phyloP scores from a whole-genome alignment of 1,140 invertebrate species.

The Saccostrea echinata region DNA sequence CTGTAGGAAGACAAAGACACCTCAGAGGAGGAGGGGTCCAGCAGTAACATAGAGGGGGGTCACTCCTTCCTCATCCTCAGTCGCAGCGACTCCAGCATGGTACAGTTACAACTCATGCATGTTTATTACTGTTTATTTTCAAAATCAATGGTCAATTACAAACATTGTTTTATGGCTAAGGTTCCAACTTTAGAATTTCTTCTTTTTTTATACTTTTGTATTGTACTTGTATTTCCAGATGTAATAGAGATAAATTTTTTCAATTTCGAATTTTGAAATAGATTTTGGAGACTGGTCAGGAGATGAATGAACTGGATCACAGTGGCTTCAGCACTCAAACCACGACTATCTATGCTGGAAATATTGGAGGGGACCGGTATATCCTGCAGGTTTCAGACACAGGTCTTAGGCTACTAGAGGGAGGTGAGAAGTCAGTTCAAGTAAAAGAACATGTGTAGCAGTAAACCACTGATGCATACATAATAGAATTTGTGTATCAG shows the following conservation, averaged over 20 bases:
- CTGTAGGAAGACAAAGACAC: slow-evolving; percentile 46
- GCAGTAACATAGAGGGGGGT: slow-evolving; percentile 59
- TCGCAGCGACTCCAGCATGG: slow-evolving; percentile 93
- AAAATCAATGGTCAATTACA: too few relatives aligned
- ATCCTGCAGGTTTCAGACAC: slow-evolving; percentile 92
- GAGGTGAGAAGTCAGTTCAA: slow-evolving; percentile 74
- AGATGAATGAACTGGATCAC: slow-evolving; percentile 98
- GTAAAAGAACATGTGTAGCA: neutral
- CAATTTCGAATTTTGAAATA: slow-evolving; percentile 79
- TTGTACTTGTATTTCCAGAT: too few relatives aligned
- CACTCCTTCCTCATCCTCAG: slow-evolving; percentile 86
- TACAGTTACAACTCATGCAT: slow-evolving; percentile 76
- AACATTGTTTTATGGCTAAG: too few relatives aligned
- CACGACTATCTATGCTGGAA: slow-evolving; percentile 95
- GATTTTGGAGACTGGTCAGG: slow-evolving; percentile 95
- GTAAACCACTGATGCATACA: neutral
- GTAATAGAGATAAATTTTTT: too few relatives aligned
- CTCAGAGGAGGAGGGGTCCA: slow-evolving; percentile 54
- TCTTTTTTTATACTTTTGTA: too few relatives aligned
- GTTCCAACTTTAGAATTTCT: too few relatives aligned
- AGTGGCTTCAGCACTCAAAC: slow-evolving; percentile 95
- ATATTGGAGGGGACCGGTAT: slow-evolving; percentile 94
- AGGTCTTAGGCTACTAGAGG: slow-evolving; percentile 89
- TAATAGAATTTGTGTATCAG: too few relatives aligned
- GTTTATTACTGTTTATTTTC: too few relatives aligned